Percentiles rank a stretch among this genome's conserved stretches.
Evolutionary conservation across 2,888 invertebrate genomes (phyloP).

Genomic region (Steinernema hermaphroditum): DNA sequence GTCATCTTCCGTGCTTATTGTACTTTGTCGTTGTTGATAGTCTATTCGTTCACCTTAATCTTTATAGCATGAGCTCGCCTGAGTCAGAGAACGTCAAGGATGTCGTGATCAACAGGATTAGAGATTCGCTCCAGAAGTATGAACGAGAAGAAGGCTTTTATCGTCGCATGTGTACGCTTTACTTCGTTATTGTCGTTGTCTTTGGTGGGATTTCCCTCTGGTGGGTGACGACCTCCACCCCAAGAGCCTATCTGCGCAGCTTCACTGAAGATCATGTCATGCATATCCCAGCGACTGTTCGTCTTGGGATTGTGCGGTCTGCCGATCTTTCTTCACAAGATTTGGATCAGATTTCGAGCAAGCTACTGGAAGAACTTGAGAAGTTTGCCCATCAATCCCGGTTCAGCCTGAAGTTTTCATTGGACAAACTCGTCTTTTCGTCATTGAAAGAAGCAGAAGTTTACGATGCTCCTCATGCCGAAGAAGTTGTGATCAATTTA

Average conservation of each 20-base stretch:
- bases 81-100: neutral
- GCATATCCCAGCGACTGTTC: slow-evolving; percentile 32
- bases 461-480: neutral
- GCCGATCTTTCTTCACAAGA: slow-evolving; percentile 27
- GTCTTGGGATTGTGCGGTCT: neutral
- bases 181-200: slow-evolving; percentile 48
- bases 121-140: slow-evolving; percentile 20
- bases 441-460: neutral
- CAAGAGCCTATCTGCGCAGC: slow-evolving; percentile 32
- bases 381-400: slow-evolving; percentile 2
- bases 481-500: neutral
- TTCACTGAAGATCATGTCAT: slow-evolving; percentile 26
- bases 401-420: neutral
- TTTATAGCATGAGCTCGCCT: neutral
- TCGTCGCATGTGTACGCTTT: slow-evolving; percentile 36
- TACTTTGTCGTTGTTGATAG: no score
- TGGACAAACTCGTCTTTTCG: neutral
- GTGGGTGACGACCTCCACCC: slow-evolving; percentile 51
- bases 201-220: slow-evolving; percentile 53
- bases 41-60: no score
- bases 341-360: slow-evolving; percentile 42
- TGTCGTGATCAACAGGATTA: neutral
- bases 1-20: neutral
- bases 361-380: neutral
- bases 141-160: slow-evolving; percentile 34